Conservation (phyloP, 2,888 invertebrate genomes). For the Aleiodes leptofemur region DNA sequence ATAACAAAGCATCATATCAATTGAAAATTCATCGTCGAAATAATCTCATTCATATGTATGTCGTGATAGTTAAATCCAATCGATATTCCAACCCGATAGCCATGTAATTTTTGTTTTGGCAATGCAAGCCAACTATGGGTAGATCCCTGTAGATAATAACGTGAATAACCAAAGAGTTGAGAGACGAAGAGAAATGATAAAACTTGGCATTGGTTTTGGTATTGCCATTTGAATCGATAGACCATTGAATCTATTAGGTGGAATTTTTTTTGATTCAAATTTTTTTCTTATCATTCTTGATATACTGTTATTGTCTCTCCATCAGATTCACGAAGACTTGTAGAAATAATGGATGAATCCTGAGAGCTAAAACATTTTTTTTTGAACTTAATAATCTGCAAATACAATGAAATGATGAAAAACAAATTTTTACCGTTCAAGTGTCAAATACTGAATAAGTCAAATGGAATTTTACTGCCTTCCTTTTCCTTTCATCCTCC, state of each 20-base stretch:
- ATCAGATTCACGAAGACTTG: background rate
- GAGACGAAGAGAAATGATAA: background rate
- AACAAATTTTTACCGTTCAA: conserved; percentile 8
- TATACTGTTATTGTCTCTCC: conserved; percentile 7
- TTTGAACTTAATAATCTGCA: background rate
- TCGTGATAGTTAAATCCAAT: background rate
- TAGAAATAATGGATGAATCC: background rate
- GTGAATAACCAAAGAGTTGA: background rate
- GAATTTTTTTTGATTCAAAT: background rate
- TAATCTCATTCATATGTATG: too few relatives aligned
- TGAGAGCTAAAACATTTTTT: background rate
- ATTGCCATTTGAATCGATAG: conserved; percentile 22
- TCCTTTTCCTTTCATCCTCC: background rate
- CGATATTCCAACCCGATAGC: conserved; percentile 3
- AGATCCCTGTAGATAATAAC: conserved; percentile 15
- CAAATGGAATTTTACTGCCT: conserved; percentile 47
- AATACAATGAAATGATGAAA: conserved; percentile 21
- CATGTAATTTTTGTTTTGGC: conserved; percentile 21
- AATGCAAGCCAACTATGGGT: conserved; percentile 3
- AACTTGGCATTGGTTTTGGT: background rate
- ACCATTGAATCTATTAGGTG: conserved; percentile 27
- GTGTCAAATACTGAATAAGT: conserved; percentile 48
- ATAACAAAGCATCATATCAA: background rate
- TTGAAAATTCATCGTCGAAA: background rate
- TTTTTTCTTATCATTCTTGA: background rate